Percentiles rank a stretch among this genome's conserved stretches.
Evolutionary conservation across 2,797 vertebrate genomes (phyloP).

Genomic region (Rhinella marina): DNA sequence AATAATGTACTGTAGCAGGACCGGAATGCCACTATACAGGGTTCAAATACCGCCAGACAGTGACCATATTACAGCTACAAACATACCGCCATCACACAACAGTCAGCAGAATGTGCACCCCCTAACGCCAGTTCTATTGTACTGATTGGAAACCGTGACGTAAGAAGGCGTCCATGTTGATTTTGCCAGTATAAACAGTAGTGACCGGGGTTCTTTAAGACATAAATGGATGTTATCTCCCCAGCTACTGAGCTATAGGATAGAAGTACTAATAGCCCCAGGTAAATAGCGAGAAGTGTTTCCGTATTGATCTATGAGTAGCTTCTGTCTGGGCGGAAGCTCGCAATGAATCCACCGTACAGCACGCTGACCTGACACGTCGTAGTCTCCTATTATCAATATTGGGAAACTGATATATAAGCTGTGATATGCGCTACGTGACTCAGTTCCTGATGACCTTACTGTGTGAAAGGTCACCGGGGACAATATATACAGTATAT

Average conservation of each 20-base stretch:
- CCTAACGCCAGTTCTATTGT: no score
- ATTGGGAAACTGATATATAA: neutral
- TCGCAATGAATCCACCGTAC: no score
- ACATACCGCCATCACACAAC: no score
- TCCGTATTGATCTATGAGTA: neutral
- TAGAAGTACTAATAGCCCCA: neutral
- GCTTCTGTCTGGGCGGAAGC: neutral
- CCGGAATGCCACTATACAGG: no score
- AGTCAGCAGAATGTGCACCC: no score
- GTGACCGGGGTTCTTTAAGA: neutral
- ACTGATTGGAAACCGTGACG: no score
- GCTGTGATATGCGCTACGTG: neutral
- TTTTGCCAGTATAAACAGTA: no score
- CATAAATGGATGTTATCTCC: neutral
- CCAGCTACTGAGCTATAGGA: neutral
- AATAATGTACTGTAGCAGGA: no score
- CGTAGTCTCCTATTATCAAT: neutral
- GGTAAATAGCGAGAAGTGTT: neutral
- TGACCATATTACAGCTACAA: no score
- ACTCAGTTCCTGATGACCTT: constrained; percentile 3
- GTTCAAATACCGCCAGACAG: no score
- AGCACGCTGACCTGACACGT: neutral
- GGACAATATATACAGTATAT: neutral
- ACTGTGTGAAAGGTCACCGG: neutral
- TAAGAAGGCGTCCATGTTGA: no score